Evolutionary conservation across 2,888 invertebrate species (phyloP).

Genomic region (Conomelus anceps): DNA sequence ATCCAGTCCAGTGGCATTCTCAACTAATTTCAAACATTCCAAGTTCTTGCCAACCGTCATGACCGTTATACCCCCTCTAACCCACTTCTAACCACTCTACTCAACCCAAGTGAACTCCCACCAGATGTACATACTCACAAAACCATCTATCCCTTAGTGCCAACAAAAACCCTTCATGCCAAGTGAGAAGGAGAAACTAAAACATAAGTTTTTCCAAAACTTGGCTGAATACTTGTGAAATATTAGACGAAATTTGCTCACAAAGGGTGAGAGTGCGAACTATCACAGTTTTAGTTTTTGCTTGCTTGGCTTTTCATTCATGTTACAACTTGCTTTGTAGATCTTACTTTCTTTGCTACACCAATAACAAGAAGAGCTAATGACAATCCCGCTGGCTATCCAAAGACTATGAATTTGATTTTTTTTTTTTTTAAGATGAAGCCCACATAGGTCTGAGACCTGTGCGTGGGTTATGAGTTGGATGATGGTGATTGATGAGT

Average conservation of each 20-base stretch:
- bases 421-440: too few relatives aligned
- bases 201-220: not conserved
- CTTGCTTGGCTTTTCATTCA: not conserved
- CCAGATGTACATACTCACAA: too few relatives aligned
- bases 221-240: not conserved
- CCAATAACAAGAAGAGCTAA: too few relatives aligned
- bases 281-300: not conserved
- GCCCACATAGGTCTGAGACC: too few relatives aligned
- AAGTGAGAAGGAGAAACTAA: not conserved
- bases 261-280: not conserved
- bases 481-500: too few relatives aligned
- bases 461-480: too few relatives aligned
- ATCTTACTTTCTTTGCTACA: not conserved
- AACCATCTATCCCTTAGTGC: not conserved
- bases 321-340: not conserved
- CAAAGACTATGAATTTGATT: too few relatives aligned
- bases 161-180: not conserved
- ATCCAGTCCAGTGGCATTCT: not conserved
- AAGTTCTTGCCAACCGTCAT: not conserved
- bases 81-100: too few relatives aligned
- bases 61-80: not conserved
- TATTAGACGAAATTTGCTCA: not conserved
- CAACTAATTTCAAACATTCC: not conserved
- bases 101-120: too few relatives aligned
- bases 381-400: too few relatives aligned